Conservation (phyloP, 2,888 invertebrate genomes). For the Drosophila birchii region DNA sequence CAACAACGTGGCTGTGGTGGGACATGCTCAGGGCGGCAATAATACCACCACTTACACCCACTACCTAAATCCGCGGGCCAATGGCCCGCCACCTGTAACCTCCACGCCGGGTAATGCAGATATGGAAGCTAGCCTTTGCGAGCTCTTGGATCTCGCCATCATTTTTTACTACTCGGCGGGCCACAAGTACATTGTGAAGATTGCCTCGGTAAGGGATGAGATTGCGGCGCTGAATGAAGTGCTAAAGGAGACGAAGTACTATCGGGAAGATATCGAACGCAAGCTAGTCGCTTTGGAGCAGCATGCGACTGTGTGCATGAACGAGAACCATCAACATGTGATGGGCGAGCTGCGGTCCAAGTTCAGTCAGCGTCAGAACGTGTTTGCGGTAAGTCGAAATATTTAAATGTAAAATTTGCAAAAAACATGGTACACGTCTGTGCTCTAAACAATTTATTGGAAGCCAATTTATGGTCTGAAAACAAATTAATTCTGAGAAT, state of each 20-base stretch:
- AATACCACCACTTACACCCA: conserved; percentile 72
- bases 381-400: conserved; percentile 79
- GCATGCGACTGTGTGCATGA: conserved; percentile 78
- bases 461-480: not conserved
- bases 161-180: conserved; percentile 84
- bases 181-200: conserved; percentile 84
- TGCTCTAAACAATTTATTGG: no score
- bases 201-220: conserved; percentile 84
- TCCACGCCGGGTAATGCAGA: conserved; percentile 73
- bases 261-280: conserved; percentile 82
- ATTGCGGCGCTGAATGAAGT: conserved; percentile 83
- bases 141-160: conserved; percentile 82
- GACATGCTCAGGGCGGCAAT: conserved; percentile 73
- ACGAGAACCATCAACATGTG: conserved; percentile 79
- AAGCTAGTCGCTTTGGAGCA: conserved; percentile 79
- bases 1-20: conserved; percentile 80
- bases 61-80: conserved; percentile 70
- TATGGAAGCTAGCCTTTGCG: conserved; percentile 77
- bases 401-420: not conserved
- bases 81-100: conserved; percentile 42
- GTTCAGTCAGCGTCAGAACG: conserved; percentile 83
- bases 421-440: no score
- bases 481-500: not conserved
- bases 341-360: conserved; percentile 80
- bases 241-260: conserved; percentile 82